These are phyloP conservation scores for Nylanderia fulva DNA, from an alignment of 1,140 invertebrate genomes.

Conservation along the genomic window DNA sequence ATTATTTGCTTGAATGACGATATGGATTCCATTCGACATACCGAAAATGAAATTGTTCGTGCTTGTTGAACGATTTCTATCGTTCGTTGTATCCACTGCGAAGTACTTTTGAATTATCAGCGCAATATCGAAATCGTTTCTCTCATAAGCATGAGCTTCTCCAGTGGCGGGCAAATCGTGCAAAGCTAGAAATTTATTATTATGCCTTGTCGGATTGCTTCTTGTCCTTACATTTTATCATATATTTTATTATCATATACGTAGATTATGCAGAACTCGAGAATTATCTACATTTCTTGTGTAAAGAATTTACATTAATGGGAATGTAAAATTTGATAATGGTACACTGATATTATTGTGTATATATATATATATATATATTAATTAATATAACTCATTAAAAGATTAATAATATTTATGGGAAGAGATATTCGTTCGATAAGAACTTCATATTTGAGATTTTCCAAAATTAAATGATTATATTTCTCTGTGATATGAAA, in stretches of 20 bases:
- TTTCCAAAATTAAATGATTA: slow-evolving; percentile 64
- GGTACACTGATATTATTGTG: not conserved
- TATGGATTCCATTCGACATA: slow-evolving; percentile 88
- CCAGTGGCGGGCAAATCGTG: slow-evolving; percentile 87
- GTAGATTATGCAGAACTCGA: slow-evolving; percentile 77
- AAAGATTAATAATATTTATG: not conserved
- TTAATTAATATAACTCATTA: slow-evolving; percentile 12
- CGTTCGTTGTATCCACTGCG: slow-evolving; percentile 91
- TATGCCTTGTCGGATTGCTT: slow-evolving; percentile 77
- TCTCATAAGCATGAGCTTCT: slow-evolving; percentile 88
- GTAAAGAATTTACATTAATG: slow-evolving; percentile 63
- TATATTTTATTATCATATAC: slow-evolving; percentile 81
- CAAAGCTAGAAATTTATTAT: slow-evolving; percentile 80
- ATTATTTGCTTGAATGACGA: slow-evolving; percentile 95
- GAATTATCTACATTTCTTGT: slow-evolving; percentile 78
- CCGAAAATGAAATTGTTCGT: slow-evolving; percentile 90
- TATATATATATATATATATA: too few species aligned
- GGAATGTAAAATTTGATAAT: not conserved
- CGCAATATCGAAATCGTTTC: slow-evolving; percentile 91
- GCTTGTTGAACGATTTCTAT: slow-evolving; percentile 92
- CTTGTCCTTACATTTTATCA: slow-evolving; percentile 81
- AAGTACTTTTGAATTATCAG: slow-evolving; percentile 91
- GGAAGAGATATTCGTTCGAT: not conserved
- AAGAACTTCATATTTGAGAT: slow-evolving; percentile 35
- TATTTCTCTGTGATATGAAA: slow-evolving; percentile 68